Evolutionary conservation across 1,140 invertebrate genomes (phyloP).

Genomic region (Protaetia brevitarsis): DNA sequence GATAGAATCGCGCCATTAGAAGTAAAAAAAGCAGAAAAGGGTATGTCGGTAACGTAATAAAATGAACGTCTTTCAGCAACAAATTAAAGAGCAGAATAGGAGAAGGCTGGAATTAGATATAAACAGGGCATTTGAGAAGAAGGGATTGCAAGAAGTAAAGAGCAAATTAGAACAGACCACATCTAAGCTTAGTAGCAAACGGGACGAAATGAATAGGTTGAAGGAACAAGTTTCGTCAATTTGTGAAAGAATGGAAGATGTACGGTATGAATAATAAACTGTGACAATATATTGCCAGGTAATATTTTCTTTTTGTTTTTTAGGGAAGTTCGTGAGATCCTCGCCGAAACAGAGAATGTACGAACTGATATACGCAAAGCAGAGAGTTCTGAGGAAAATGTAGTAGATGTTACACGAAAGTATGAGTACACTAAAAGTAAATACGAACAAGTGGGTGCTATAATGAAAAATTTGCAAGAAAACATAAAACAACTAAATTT

Average conservation of each 20-base stretch:
- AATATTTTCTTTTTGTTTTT: neutral
- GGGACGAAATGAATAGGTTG: conserved; percentile 25
- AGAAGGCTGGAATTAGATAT: conserved; percentile 40
- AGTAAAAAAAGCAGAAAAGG: conserved; percentile 14
- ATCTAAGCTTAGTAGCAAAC: conserved; percentile 29
- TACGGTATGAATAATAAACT: conserved; percentile 28
- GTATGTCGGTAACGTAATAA: neutral
- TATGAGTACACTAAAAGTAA: conserved; percentile 32
- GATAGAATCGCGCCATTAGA: conserved; percentile 45
- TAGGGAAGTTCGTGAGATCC: conserved; percentile 11
- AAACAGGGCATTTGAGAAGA: conserved; percentile 34
- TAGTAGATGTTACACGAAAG: conserved; percentile 28
- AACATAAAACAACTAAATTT: conserved; percentile 32
- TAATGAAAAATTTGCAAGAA: conserved; percentile 29
- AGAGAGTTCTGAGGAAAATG: conserved; percentile 31
- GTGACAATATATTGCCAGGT: neutral
- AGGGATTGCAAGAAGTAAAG: conserved; percentile 33
- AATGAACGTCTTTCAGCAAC: conserved; percentile 41
- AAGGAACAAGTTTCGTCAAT: conserved; percentile 31
- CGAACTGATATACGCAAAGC: conserved; percentile 32
- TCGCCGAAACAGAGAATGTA: conserved; percentile 33
- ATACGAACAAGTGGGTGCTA: conserved; percentile 24
- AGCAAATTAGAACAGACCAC: conserved; percentile 28
- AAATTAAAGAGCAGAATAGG: conserved; percentile 43
- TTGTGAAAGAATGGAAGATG: conserved; percentile 31